Evolutionary conservation across 2,113 vertebrate species (phyloP).

Genomic region (Lasiurus borealis): DNA sequence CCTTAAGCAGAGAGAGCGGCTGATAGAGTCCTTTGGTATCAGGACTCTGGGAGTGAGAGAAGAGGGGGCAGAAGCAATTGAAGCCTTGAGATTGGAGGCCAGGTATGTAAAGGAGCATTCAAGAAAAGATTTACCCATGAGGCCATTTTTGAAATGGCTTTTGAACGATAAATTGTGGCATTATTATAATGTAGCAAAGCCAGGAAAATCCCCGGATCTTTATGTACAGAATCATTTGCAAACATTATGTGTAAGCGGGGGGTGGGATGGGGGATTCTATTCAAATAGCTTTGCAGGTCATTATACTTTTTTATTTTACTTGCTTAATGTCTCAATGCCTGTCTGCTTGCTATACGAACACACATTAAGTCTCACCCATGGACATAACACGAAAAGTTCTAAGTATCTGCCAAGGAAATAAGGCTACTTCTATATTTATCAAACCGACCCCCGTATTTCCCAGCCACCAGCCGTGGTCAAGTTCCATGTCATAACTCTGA

Average conservation of each 20-base stretch:
- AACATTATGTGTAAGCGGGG: background rate
- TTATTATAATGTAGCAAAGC: background rate
- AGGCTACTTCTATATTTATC: background rate
- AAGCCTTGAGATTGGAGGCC: background rate
- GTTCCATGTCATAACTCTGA: background rate
- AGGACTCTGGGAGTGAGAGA: background rate
- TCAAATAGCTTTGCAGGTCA: background rate
- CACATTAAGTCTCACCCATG: background rate
- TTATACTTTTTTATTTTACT: background rate
- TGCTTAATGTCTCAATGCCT: background rate
- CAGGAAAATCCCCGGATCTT: background rate
- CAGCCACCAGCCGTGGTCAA: background rate
- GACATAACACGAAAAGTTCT: background rate
- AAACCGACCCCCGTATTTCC: background rate
- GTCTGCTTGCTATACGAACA: background rate
- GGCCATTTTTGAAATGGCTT: conserved; percentile 6
- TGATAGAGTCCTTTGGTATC: background rate
- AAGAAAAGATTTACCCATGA: background rate
- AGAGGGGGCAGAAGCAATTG: background rate
- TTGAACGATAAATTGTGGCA: background rate
- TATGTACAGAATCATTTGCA: background rate
- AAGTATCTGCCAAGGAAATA: background rate
- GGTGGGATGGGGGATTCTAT: background rate
- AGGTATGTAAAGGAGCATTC: background rate
- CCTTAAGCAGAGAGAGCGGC: background rate